Evolutionary conservation across 2,797 vertebrate species (phyloP), one percentile per base, ranked within the genome.

Genomic region (Tolypeutes matacus): DNA sequence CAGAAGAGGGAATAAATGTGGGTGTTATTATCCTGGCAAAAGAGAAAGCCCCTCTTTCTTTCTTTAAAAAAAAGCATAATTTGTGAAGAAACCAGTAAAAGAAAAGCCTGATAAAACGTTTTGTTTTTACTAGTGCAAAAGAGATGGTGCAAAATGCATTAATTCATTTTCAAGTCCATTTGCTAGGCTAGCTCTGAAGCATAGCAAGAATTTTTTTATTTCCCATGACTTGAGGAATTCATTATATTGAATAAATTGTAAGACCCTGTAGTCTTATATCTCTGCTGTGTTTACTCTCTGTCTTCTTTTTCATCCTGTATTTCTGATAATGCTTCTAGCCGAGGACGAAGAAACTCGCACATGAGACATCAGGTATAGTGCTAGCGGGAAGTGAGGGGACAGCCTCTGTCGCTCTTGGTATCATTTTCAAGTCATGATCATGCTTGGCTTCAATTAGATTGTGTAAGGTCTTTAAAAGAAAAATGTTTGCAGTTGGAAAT

Each of bases 291-390:
- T 98, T 98, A 98, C 97, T 98, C 77, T 97, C 98, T 98, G 81
- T 98, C 97, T 98, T 98, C 97, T 98, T 98, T 98, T 97, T 98
- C 97, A 51, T 96, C 97, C 97, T 98, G 97, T 97, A 97, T 98
- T 98, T 98, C 98, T 98, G 98, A 98, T 98, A 97, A 98, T 98
- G 98, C 98, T 98, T 98, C 98, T 99, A 99, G 99, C 99, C 99
- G 99, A 95, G 99, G 99, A 99, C 99, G 99, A 98, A 99, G 99
- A 98, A 99, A 99, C 98, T 99, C 99, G 96, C 99, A 99, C 98
- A 98, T 99, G 15, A 99, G 99, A 98, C 99, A 99, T 98, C 99
- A 99, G 99, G 99, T 99, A 99, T 97, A 97, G 98, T 98, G 97
- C 97, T 97, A 64, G 85, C 96, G 97, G 95, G 97, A 96, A 70